Evolutionary conservation across 2,888 invertebrate genomes (phyloP).

Genomic region (Drosophila putrida): DNA sequence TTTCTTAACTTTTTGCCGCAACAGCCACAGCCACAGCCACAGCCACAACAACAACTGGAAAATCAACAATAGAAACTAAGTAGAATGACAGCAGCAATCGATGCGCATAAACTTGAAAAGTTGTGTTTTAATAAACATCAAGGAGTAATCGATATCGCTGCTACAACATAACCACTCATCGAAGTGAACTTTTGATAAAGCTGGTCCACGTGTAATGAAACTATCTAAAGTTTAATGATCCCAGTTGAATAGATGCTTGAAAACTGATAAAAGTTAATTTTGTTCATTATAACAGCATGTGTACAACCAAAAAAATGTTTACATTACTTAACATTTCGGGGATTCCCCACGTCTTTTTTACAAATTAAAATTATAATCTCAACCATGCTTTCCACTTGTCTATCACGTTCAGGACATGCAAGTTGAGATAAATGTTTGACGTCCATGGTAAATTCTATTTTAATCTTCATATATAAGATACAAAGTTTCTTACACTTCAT

Average conservation of each 20-base stretch:
- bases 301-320: no score
- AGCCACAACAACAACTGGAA: slow-evolving; percentile 28
- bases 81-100: slow-evolving; percentile 57
- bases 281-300: no score
- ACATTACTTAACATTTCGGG: no score
- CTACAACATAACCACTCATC: neutral
- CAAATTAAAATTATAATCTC: no score
- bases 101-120: slow-evolving; percentile 50
- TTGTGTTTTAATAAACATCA: slow-evolving; percentile 42
- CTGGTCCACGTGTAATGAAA: neutral
- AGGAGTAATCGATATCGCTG: slow-evolving; percentile 18
- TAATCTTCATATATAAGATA: slow-evolving; percentile 5
- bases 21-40: slow-evolving; percentile 35
- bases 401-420: slow-evolving; percentile 19
- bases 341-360: no score
- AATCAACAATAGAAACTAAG: slow-evolving; percentile 27
- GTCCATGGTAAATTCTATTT: slow-evolving; percentile 1
- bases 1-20: slow-evolving; percentile 57
- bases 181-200: neutral
- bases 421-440: slow-evolving; percentile 13
- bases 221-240: neutral
- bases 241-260: neutral
- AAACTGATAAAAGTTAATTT: neutral
- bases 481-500: slow-evolving; percentile 9
- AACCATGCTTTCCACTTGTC: slow-evolving; percentile 8